These are phyloP conservation scores for Gastracanthus pulcherrimus DNA, from an alignment of 2,888 invertebrate species.

Conservation along the genomic window DNA sequence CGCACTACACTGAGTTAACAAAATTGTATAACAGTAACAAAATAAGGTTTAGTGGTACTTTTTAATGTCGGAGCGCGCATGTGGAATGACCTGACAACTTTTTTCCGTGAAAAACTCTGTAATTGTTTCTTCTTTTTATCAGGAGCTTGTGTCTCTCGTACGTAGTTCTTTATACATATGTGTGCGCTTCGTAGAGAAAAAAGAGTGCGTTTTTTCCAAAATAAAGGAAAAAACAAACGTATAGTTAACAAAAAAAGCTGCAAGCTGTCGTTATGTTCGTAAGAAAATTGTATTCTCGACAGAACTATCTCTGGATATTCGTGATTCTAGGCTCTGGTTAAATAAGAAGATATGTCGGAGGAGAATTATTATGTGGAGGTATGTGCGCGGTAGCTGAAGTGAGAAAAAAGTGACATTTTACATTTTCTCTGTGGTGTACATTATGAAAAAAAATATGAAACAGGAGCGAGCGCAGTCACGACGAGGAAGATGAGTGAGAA, in stretches of 20 bases:
- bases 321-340: constrained; percentile 43
- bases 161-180: constrained; percentile 55
- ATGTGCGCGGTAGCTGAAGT: neutral
- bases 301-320: constrained; percentile 54
- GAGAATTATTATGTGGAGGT: neutral
- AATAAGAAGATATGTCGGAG: neutral
- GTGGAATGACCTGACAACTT: constrained; percentile 21
- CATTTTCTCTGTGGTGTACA: constrained; percentile 51
- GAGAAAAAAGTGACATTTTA: constrained; percentile 42
- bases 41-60: constrained; percentile 24
- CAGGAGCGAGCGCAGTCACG: constrained; percentile 15
- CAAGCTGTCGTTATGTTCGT: constrained; percentile 55
- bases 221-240: constrained; percentile 29
- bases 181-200: constrained; percentile 57
- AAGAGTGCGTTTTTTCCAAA: constrained; percentile 29
- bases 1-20: neutral
- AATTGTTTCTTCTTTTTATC: constrained; percentile 47
- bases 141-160: constrained; percentile 51
- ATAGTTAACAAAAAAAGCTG: constrained; percentile 46
- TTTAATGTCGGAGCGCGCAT: constrained; percentile 16
- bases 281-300: constrained; percentile 53
- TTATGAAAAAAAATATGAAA: constrained; percentile 30
- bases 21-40: neutral
- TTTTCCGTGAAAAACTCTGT: constrained; percentile 34
- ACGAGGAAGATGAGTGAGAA: neutral